Evolutionary conservation across 2,797 vertebrate species (phyloP), one percentile per base, ranked within the genome.

Genomic region (Cirrhinus molitorella): DNA sequence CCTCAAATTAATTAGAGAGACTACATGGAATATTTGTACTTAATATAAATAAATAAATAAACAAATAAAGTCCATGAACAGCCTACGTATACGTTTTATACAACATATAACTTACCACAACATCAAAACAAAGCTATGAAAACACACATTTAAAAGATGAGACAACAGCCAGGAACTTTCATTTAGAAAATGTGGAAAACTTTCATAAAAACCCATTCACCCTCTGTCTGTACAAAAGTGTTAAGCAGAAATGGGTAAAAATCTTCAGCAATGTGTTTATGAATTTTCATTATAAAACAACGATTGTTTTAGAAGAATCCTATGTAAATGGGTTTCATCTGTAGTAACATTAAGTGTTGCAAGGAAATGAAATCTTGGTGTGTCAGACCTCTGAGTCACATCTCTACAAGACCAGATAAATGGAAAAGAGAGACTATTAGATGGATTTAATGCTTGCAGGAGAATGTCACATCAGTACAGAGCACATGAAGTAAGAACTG

Each of bases 391-490:
- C 49, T 57, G 61, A 83, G 63, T 77, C 73, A 68, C 51, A 76
- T 77, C 65, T 59, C 73, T 83, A 47, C 47, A 68, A 17, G 63
- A 83, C 43, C 40, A 70, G 49, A 83, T 77, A 83, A 77, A 83
- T 47, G 63, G 63, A 83, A 65, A 77, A 77, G 63, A 68, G 37
- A 77, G 37, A 14, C 40, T 53, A 82, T 82, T 66, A 82, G 63
- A 47, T 8, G 16, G 47, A 66, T 68, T 45, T 59, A 55, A 57
- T 12, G 21, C 63, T 25, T 70, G 81, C 72, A 76, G 23, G 77
- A 61, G 28, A 59, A 59, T 70, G 51, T 55, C 68, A 81, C 80
- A 79, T 83, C 70, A 79, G 68, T 47, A 34, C 67, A 79, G 9
- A 40, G n/a, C 25, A 25, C 40, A 78, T n/a, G 49, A 28, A 73